Percentiles rank a stretch among this genome's conserved stretches.
Conservation (phyloP, 2,888 invertebrate genomes). For the Bombylius major region DNA sequence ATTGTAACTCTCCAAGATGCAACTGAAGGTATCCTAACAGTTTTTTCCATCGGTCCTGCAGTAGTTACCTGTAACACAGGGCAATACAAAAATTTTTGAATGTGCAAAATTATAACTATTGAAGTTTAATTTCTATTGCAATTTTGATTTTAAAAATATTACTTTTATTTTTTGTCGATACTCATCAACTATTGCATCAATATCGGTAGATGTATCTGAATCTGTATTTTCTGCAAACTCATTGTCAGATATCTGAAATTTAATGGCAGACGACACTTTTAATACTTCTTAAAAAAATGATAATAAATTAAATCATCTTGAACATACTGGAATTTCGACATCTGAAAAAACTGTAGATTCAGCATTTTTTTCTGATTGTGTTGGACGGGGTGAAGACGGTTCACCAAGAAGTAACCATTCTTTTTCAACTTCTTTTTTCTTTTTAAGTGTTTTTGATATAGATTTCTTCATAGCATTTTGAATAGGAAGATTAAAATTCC, state of each 20-base stretch:
- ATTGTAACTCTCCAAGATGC: constrained; percentile 34
- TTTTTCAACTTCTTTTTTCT: constrained; percentile 32
- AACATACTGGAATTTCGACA: constrained; percentile 28
- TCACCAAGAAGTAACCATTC: constrained; percentile 37
- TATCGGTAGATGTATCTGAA: constrained; percentile 60
- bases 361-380: constrained; percentile 26
- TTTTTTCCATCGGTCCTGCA: constrained; percentile 34
- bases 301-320: not conserved
- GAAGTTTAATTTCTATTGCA: not conserved
- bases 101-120: not conserved
- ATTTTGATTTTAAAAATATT: constrained; percentile 5
- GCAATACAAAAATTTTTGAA: not conserved
- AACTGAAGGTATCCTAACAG: constrained; percentile 31
- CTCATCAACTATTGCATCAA: constrained; percentile 65
- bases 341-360: constrained; percentile 35
- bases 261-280: not conserved
- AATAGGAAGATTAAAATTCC: constrained; percentile 30
- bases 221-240: constrained; percentile 43
- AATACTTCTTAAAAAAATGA: not conserved
- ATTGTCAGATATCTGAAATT: constrained; percentile 12
- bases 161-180: constrained; percentile 60
- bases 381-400: constrained; percentile 34
- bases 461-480: constrained; percentile 26
- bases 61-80: constrained; percentile 29
- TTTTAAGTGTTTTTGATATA: constrained; percentile 19